Evolutionary conservation across 1,140 invertebrate genomes (phyloP).

Genomic region (Arctopsyche grandis): DNA sequence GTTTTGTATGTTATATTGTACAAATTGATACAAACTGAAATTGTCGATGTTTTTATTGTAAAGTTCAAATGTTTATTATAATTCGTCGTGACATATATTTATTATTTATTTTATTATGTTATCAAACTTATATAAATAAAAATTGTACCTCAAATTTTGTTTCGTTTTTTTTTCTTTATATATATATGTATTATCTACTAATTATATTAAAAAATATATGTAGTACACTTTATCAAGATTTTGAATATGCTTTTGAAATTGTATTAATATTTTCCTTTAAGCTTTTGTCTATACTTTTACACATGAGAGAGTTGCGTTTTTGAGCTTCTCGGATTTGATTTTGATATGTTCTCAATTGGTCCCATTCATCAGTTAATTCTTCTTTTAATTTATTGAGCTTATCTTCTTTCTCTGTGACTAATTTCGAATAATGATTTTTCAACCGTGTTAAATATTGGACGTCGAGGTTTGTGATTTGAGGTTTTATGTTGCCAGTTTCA

Average conservation of each 20-base stretch:
- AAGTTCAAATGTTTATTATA: too few relatives aligned
- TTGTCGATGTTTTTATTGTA: too few relatives aligned
- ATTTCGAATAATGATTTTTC: constrained; percentile 59
- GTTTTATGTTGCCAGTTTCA: constrained; percentile 60
- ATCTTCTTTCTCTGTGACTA: constrained; percentile 62
- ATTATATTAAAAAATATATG: too few relatives aligned
- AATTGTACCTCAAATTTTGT: too few relatives aligned
- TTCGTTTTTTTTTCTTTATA: too few relatives aligned
- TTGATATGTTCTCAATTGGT: constrained; percentile 61
- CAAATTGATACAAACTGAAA: too few relatives aligned
- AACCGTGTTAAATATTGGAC: constrained; percentile 60
- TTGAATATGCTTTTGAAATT: constrained; percentile 43
- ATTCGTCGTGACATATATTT: too few relatives aligned
- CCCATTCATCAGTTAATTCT: constrained; percentile 59
- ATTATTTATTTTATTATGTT: too few relatives aligned
- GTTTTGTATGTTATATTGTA: too few relatives aligned
- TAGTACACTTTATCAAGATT: not conserved
- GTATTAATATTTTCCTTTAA: constrained; percentile 57
- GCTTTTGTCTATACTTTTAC: constrained; percentile 58
- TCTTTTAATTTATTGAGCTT: constrained; percentile 61
- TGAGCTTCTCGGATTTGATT: constrained; percentile 62
- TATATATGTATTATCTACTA: too few relatives aligned
- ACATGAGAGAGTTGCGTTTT: constrained; percentile 61
- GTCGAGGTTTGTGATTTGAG: constrained; percentile 60
- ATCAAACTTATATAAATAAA: too few relatives aligned